Base-by-base conservation (phyloP, 2,797 vertebrate species). In the Poeciliopsis gracilis region DNA sequence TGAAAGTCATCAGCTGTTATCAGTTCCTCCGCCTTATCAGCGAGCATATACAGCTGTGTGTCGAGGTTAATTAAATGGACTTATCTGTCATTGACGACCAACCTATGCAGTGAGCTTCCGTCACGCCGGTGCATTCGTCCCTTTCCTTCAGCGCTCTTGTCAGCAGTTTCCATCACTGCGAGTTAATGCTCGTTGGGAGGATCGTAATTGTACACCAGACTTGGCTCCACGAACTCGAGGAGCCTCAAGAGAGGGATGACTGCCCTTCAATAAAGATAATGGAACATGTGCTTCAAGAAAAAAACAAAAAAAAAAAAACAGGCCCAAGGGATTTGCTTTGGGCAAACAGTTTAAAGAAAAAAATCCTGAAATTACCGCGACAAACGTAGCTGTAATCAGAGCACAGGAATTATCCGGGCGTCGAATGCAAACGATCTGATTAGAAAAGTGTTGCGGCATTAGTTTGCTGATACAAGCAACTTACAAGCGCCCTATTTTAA, bases 161-260 rank as follows among this genome's bases (percentile, higher is more conserved):
- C 90, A 92, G 90, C 88, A 82, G 1, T 87, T 90, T 85, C 75
- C 67, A 72, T 90, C 82, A 61, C 85, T 87, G 84, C 84, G 80
- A 83, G 88, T 93, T 90, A 86, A 51, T 46, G 43, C 79, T 87
- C 70, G 33, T 87, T 86, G 66, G 70, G 77, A 84, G 75, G 84
- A 87, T 82, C 78, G 84, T 79, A 85, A 90, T 90, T 81, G 77
- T 20, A 77, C 81, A 75, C 86, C 87, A 81, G 85, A 87, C 88
- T 83, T 5, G 73, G 77, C 78, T 84, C 85, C 85, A 67, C 4
- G 76, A 11, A 80, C 57, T 55, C 30, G 11, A 61, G 46, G 33
- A 70, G 76, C 63, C 75, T 82, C 87, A 80, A 77, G 67, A 73
- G 70, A 53, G 63, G 75, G 55, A 75, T 67, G 76, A 77, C 77